Evolutionary conservation across 2,888 invertebrate species (phyloP).

Genomic region (Poecilus cupreus): DNA sequence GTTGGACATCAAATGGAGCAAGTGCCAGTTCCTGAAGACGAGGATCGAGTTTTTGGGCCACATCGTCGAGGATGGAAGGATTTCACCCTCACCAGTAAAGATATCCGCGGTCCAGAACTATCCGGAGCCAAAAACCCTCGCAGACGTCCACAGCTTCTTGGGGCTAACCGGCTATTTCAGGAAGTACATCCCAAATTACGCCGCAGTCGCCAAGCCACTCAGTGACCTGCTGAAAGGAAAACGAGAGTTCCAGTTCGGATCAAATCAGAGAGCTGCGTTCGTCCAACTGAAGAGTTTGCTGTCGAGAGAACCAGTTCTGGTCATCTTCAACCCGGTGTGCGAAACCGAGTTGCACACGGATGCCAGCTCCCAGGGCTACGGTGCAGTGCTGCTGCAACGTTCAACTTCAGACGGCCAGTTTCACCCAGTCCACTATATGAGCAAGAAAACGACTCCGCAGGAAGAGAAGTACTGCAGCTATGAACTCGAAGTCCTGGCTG

Average conservation of each 20-base stretch:
- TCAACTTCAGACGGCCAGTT: conserved; percentile 33
- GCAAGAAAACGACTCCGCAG: conserved; percentile 65
- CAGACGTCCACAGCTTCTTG: conserved; percentile 30
- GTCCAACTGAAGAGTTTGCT: conserved; percentile 43
- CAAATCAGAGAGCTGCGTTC: conserved; percentile 57
- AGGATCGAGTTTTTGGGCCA: conserved; percentile 64
- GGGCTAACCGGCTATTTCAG: conserved; percentile 56
- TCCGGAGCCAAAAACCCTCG: conserved; percentile 11
- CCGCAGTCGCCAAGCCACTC: conserved; percentile 55
- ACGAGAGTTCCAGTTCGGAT: conserved; percentile 33
- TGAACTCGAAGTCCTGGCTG: too few species aligned
- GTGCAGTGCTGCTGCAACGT: conserved; percentile 61
- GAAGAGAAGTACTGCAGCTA: conserved; percentile 67
- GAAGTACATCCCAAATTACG: conserved; percentile 60
- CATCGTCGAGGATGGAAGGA: not conserved
- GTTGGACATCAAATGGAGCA: conserved; percentile 64
- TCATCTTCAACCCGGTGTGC: conserved; percentile 54
- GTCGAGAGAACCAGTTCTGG: conserved; percentile 58
- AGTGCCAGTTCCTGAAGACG: conserved; percentile 64
- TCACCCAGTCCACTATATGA: conserved; percentile 64
- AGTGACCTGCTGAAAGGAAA: conserved; percentile 58
- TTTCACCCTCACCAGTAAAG: not conserved
- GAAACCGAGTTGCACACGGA: conserved; percentile 60
- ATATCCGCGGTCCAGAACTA: not conserved
- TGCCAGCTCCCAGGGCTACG: conserved; percentile 42